Evolutionary conservation across 2,113 vertebrate species (phyloP).

Genomic region (Eulemur rufifrons): DNA sequence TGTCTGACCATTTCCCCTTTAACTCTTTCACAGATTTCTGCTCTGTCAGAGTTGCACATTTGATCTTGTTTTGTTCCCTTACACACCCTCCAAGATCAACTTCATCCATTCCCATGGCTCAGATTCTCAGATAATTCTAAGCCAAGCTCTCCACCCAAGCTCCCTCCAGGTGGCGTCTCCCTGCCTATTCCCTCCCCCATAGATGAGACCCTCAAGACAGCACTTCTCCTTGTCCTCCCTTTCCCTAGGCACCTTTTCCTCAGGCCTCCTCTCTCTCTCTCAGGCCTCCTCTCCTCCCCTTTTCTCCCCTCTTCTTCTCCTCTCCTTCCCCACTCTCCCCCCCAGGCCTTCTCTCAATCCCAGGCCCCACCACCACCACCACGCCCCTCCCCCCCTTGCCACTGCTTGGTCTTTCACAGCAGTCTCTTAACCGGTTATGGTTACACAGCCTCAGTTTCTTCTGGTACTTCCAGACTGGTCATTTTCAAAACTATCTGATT

Average conservation of each 20-base stretch:
- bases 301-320: accelerated
- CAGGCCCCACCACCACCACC: too few species aligned
- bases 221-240: background rate
- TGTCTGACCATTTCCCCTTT: background rate
- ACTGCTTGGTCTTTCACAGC: background rate
- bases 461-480: background rate
- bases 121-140: background rate
- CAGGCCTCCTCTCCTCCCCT: background rate
- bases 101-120: background rate
- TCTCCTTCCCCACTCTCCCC: background rate
- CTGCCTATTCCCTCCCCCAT: background rate
- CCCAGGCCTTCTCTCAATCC: background rate
- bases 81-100: background rate
- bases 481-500: background rate
- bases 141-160: background rate
- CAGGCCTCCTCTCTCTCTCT: too few species aligned
- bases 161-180: background rate
- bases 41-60: background rate
- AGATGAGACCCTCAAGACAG: background rate
- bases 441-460: background rate
- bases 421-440: background rate
- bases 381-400: background rate
- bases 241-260: background rate
- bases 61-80: background rate
- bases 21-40: background rate